Evolutionary conservation across 2,888 invertebrate genomes (phyloP).

Genomic region (Phyllotreta striolata): DNA sequence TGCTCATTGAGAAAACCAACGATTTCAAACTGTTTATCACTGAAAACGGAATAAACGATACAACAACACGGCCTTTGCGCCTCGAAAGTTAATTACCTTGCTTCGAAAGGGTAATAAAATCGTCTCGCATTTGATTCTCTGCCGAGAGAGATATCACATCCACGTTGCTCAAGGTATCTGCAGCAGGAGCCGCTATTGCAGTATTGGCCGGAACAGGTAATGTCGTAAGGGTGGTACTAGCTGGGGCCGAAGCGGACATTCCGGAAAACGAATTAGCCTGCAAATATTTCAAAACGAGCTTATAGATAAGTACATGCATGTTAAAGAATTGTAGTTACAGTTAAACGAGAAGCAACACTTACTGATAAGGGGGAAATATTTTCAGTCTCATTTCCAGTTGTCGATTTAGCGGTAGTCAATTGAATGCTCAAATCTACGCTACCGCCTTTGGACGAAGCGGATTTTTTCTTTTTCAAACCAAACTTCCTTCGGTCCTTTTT

Average conservation of each 20-base stretch:
- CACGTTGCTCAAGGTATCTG: slow-evolving; percentile 65
- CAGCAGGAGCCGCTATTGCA: slow-evolving; percentile 61
- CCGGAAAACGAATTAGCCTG: slow-evolving; percentile 55
- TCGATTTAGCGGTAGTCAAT: slow-evolving; percentile 54
- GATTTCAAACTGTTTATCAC: slow-evolving; percentile 64
- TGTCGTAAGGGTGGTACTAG: slow-evolving; percentile 47
- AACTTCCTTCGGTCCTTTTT: slow-evolving; percentile 76
- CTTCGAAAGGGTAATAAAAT: slow-evolving; percentile 74
- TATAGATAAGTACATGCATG: no score
- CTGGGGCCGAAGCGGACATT: slow-evolving; percentile 49
- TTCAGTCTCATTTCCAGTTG: slow-evolving; percentile 54
- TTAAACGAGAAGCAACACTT: slow-evolving; percentile 43
- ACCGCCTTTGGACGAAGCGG: slow-evolving; percentile 64
- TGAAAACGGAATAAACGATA: slow-evolving; percentile 39
- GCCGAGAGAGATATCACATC: slow-evolving; percentile 58
- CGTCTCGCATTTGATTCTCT: slow-evolving; percentile 61
- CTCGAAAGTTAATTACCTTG: slow-evolving; percentile 63
- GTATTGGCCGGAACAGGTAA: slow-evolving; percentile 52
- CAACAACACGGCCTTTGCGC: not conserved
- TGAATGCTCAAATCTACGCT: slow-evolving; percentile 67
- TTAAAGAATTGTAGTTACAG: no score
- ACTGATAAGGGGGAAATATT: slow-evolving; percentile 61
- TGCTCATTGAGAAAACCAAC: slow-evolving; percentile 59
- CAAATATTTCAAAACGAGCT: not conserved
- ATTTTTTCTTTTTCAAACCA: slow-evolving; percentile 73